These are phyloP conservation scores for Drosophila borborema DNA, from an alignment of 2,888 invertebrate species.

Conservation along the genomic window DNA sequence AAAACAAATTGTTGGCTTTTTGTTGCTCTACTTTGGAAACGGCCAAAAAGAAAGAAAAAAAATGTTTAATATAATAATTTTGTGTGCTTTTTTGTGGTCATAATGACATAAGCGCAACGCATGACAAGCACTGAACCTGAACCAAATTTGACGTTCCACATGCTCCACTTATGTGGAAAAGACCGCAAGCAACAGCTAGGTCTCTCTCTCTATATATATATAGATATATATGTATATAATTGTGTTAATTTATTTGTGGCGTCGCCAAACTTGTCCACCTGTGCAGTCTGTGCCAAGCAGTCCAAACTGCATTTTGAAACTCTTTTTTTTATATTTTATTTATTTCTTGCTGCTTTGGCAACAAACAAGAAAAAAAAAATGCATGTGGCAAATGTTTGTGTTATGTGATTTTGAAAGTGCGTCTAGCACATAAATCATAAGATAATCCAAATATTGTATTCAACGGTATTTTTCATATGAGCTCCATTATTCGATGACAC, in stretches of 20 bases:
- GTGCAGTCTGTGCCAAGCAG: constrained; percentile 50
- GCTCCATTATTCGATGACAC: constrained; percentile 63
- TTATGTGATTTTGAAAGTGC: constrained; percentile 71
- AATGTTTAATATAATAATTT: constrained; percentile 72
- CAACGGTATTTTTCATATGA: constrained; percentile 28
- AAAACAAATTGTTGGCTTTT: constrained; percentile 25
- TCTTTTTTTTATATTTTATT: constrained; percentile 6
- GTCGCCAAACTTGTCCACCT: constrained; percentile 76
- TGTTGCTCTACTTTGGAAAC: constrained; percentile 61
- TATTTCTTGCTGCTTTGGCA: constrained; percentile 15
- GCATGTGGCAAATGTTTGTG: constrained; percentile 45
- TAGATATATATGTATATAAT: constrained; percentile 1
- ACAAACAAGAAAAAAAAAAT: constrained; percentile 18
- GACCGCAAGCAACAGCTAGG: constrained; percentile 23
- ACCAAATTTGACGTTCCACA: constrained; percentile 71
- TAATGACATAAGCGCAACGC: constrained; percentile 76
- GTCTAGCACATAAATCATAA: constrained; percentile 70
- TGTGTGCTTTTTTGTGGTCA: constrained; percentile 30
- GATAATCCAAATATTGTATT: constrained; percentile 68
- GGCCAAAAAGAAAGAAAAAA: constrained; percentile 47
- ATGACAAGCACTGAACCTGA: constrained; percentile 71
- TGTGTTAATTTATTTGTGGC: constrained; percentile 46
- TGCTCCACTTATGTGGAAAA: constrained; percentile 52
- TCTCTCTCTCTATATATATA: constrained; percentile 14
- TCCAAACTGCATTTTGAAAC: constrained; percentile 44